phyloP scores from a whole-genome alignment of 2,113 vertebrate genomes.

The Ceratotherium simum region DNA sequence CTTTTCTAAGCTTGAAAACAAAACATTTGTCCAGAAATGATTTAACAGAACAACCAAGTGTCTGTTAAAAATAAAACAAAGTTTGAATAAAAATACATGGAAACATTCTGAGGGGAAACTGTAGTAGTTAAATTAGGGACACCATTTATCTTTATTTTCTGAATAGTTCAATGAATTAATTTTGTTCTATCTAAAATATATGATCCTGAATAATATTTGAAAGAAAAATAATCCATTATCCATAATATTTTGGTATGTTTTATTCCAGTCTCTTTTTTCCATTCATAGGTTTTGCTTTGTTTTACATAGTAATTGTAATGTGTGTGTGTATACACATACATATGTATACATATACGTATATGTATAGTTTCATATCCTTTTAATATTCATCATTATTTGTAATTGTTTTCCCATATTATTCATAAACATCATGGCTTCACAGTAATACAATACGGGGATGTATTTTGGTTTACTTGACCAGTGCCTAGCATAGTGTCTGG shows the following conservation, averaged over 20 bases:
- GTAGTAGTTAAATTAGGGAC: neutral
- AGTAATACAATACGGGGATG: neutral
- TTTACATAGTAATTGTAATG: neutral
- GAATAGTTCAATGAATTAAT: slow-evolving; percentile 18
- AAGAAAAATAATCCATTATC: slow-evolving; percentile 18
- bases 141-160: slow-evolving; percentile 44
- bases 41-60: slow-evolving; percentile 53
- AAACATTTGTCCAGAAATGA: slow-evolving; percentile 74
- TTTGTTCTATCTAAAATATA: slow-evolving; percentile 31
- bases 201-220: slow-evolving; percentile 7
- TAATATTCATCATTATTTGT: neutral
- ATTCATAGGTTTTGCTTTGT: neutral
- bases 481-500: neutral
- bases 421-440: neutral
- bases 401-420: neutral
- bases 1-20: slow-evolving; percentile 80
- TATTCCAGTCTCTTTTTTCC: slow-evolving; percentile 8
- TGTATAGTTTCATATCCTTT: neutral
- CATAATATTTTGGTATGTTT: neutral
- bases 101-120: slow-evolving; percentile 46
- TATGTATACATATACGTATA: neutral
- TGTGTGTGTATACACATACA: neutral
- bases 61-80: slow-evolving; percentile 67
- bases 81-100: slow-evolving; percentile 57
- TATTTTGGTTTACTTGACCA: neutral